Percentiles rank a stretch among this genome's conserved stretches.
phyloP scores from a whole-genome alignment of 2,888 invertebrate genomes.

The Lingula anatina region DNA sequence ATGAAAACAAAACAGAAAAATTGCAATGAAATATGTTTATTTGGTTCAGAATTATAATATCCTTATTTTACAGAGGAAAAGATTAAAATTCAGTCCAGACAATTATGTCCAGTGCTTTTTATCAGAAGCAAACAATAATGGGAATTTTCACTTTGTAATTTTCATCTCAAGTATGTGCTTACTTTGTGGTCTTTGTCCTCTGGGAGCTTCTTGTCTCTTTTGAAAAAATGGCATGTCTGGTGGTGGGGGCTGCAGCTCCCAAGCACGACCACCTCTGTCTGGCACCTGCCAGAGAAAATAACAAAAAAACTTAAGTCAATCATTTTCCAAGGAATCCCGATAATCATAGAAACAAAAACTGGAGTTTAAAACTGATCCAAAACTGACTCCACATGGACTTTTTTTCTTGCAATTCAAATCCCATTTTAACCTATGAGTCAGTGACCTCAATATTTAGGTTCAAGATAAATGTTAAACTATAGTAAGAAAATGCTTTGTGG shows the following conservation, averaged over 20 bases:
- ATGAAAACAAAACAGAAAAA: background rate
- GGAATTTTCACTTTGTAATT: background rate
- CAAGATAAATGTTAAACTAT: too few species aligned
- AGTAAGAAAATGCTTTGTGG: too few species aligned
- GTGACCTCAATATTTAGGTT: too few species aligned
- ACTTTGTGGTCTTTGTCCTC: conserved; percentile 17
- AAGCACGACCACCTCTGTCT: conserved; percentile 88
- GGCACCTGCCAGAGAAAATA: conserved; percentile 64
- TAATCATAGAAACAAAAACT: background rate
- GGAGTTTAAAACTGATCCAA: background rate
- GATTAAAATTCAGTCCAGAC: background rate
- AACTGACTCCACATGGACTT: too few species aligned
- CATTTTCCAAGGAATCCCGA: too few species aligned
- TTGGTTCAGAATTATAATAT: too few species aligned
- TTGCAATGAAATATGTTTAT: too few species aligned
- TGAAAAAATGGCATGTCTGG: conserved; percentile 97
- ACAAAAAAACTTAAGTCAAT: too few species aligned
- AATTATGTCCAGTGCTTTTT: background rate
- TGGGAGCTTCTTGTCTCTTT: conserved; percentile 59
- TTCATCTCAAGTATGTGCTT: background rate
- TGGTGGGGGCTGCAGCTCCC: conserved; percentile 86
- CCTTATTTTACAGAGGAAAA: background rate
- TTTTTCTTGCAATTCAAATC: too few species aligned
- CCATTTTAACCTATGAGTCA: too few species aligned
- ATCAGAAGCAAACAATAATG: background rate